Conservation (phyloP, 2,888 invertebrate genomes). For the Oligia strigilis region DNA sequence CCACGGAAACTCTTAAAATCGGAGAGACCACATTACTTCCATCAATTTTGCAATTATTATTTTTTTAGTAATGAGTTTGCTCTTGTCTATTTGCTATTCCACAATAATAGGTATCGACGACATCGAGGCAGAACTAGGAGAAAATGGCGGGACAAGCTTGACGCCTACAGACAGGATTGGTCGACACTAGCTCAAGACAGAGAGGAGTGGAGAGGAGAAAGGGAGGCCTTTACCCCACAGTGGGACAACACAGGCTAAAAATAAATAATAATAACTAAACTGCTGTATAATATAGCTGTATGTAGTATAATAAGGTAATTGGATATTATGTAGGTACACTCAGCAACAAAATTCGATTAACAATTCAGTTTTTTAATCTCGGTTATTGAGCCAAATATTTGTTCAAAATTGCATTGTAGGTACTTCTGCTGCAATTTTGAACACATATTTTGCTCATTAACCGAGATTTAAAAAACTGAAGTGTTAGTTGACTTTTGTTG, state of each 20-base stretch:
- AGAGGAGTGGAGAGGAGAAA: not conserved
- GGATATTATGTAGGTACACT: no score
- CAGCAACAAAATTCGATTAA: no score
- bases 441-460: no score
- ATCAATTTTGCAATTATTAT: not conserved
- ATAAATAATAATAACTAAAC: not conserved
- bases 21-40: not conserved
- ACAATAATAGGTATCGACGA: not conserved
- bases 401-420: no score
- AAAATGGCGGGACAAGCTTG: not conserved
- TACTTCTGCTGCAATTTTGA: no score
- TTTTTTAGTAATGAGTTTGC: no score
- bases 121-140: not conserved
- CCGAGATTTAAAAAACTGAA: no score
- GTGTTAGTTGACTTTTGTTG: no score
- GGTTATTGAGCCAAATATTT: no score
- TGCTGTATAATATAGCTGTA: not conserved
- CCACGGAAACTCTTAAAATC: not conserved
- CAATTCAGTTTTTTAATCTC: no score
- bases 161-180: not conserved
- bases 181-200: not conserved
- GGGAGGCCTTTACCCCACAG: not conserved
- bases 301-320: not conserved
- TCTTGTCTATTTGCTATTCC: not conserved
- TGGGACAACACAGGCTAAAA: not conserved